Evolutionary conservation across 92 coral and sea anemone species (phyloP).

Genomic region (Porites evermanni): DNA sequence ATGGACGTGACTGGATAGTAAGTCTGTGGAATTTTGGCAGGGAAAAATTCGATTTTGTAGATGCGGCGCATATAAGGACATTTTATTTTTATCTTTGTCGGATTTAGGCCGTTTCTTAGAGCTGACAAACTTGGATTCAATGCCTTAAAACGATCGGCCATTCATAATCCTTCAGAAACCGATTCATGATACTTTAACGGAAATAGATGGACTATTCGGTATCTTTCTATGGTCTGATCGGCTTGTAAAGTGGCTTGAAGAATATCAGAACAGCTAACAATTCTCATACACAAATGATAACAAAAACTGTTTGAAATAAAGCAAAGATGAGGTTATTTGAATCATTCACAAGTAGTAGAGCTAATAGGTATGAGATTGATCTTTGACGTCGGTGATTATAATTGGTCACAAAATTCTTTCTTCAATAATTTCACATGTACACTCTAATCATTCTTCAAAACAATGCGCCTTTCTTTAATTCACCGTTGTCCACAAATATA

Average conservation of each 20-base stretch:
- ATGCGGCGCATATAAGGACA: neutral
- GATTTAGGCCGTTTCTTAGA: neutral
- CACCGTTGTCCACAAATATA: too few relatives aligned
- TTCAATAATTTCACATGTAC: neutral
- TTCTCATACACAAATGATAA: too few relatives aligned
- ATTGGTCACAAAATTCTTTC: too few relatives aligned
- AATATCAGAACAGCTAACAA: neutral
- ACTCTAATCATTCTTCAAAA: neutral
- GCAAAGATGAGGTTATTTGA: too few relatives aligned
- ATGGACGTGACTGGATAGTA: neutral
- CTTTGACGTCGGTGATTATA: too few relatives aligned
- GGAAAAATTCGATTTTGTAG: neutral
- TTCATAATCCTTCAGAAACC: neutral
- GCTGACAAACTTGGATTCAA: too few relatives aligned
- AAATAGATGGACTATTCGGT: conserved; percentile 4
- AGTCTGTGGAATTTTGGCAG: neutral
- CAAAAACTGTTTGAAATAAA: too few relatives aligned
- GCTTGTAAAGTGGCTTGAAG: neutral
- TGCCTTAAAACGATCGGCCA: neutral
- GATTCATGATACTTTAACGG: neutral
- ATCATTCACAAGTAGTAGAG: too few relatives aligned
- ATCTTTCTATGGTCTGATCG: neutral
- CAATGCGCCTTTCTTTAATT: neutral
- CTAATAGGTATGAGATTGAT: too few relatives aligned
- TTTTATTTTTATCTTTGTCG: neutral